These are phyloP conservation scores for Sebastes iracundus DNA, from an alignment of 2,797 vertebrate genomes.

Conservation along the genomic window DNA sequence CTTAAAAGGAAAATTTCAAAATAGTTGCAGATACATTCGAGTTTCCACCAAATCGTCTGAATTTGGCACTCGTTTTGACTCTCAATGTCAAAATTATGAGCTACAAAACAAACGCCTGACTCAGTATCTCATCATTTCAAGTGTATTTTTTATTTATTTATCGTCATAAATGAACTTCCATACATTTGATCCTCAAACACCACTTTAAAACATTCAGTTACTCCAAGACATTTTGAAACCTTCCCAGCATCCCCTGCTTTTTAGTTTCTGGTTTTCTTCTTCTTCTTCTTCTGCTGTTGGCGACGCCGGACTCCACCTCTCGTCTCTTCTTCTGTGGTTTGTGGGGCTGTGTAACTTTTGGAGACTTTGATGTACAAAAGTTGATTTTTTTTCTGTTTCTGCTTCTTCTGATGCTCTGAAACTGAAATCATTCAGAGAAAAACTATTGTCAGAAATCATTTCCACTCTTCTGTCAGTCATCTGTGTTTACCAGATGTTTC, in stretches of 20 bases:
- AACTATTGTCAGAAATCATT: neutral
- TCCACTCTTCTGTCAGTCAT: neutral
- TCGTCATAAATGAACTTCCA: neutral
- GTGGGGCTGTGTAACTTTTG: neutral
- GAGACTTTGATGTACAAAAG: neutral
- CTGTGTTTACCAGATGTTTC: neutral
- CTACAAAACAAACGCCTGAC: neutral
- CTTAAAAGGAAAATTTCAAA: too few relatives aligned
- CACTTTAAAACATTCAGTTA: too few relatives aligned
- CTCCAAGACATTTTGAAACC: too few relatives aligned
- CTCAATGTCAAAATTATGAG: neutral
- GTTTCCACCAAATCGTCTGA: too few relatives aligned
- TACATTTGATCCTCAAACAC: neutral
- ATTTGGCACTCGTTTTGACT: too few relatives aligned
- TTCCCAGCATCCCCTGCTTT: neutral
- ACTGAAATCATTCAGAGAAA: neutral
- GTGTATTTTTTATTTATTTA: neutral
- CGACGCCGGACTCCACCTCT: neutral
- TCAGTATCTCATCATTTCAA: neutral
- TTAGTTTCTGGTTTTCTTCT: neutral
- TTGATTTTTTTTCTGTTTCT: neutral
- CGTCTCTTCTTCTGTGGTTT: constrained; percentile 18
- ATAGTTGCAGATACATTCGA: too few relatives aligned
- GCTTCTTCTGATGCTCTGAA: neutral
- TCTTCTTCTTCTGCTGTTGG: neutral